Percentiles rank a stretch among this genome's conserved stretches.
Evolutionary conservation across 2,113 vertebrate species (phyloP).

Genomic region (Manacus vitellinus): DNA sequence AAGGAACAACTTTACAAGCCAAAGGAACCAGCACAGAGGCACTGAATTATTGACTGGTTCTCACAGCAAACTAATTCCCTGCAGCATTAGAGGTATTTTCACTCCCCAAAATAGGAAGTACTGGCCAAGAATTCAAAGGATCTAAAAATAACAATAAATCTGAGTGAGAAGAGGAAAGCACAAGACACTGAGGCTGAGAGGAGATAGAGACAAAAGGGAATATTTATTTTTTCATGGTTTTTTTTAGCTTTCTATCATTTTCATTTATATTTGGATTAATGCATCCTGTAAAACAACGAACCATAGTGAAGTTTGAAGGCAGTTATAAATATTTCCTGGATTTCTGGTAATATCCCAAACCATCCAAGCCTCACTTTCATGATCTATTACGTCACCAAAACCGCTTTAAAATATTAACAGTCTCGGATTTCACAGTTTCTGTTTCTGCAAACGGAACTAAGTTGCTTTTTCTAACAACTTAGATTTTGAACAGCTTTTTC

Average conservation of each 20-base stretch:
- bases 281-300: neutral
- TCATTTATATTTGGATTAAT: constrained; percentile 39
- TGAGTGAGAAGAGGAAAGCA: neutral
- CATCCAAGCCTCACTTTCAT: neutral
- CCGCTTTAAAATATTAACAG: constrained; percentile 57
- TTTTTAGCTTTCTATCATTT: neutral
- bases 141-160: constrained; percentile 30
- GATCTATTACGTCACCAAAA: constrained; percentile 46
- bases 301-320: neutral
- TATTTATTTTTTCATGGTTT: neutral
- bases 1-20: neutral
- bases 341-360: constrained; percentile 28
- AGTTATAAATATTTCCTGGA: constrained; percentile 28
- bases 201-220: neutral
- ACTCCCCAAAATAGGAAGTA: constrained; percentile 7
- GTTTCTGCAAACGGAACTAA: neutral
- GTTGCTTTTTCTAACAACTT: neutral
- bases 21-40: neutral
- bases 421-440: constrained; percentile 24
- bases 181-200: neutral
- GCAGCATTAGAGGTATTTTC: neutral
- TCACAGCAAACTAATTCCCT: constrained; percentile 12
- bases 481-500: neutral
- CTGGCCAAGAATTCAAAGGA: neutral
- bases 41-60: neutral